Evolutionary conservation across 2,888 invertebrate species (phyloP), one percentile per base, ranked within the genome.

Genomic region (Limnephilus marmoratus): DNA sequence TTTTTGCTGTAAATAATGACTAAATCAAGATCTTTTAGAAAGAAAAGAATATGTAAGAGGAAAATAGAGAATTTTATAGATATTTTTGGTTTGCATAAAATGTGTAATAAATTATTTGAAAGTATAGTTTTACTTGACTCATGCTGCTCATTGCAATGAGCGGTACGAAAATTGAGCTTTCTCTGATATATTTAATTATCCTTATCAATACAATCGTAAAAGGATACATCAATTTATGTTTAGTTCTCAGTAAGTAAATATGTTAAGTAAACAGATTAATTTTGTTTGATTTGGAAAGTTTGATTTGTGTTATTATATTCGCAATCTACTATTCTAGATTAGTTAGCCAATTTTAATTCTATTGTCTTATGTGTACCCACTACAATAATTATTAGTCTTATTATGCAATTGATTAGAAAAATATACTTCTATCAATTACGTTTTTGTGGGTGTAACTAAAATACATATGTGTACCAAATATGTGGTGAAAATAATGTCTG

Each of bases 271-370:
- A 82, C 31, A 31, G 29, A 31, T 82, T 34, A 82, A 13, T 29
- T 31, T 34, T 31, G n/a, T 31, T 31, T 82, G 13, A 82, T 82
- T 82, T 82, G 82, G 13, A 68, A 68, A n/a, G 24, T 24, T 37
- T 86, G 45, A n/a, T 49, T 49, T 45, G 24, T 45, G 45, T 86
- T n/a, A 85, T 41, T 85, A 41, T 45, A 41, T 24, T 86, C 29
- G 45, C 86, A 86, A 86, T 49, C 45, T 85, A 85, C 49, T 86
- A n/a, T 81, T 90, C 41, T 90, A 90, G 82, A 82, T 90, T 90
- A 90, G 90, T 90, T 90, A 90, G 90, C 45, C 49, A 90, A 90
- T 90, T 90, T 82, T 90, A 37, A 85, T 85, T 34, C 41, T 85
- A n/a, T 34, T 82, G 41, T 85, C 85, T 41, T 85, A 41, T 41